Evolutionary conservation across 2,888 invertebrate species (phyloP).

Genomic region (Phyllotreta striolata): DNA sequence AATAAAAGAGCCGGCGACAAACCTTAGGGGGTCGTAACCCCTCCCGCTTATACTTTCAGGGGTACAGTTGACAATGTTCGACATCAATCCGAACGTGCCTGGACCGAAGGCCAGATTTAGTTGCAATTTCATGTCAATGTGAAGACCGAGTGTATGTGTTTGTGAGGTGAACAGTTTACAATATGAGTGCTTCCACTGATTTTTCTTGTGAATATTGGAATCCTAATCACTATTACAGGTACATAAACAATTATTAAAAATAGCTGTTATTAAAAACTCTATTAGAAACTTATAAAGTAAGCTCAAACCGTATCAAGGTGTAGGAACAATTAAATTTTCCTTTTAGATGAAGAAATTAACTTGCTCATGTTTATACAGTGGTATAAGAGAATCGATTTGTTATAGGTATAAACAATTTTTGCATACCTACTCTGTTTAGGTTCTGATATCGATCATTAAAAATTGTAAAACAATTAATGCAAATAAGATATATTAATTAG

Average conservation of each 20-base stretch:
- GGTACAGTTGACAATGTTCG: slow-evolving; percentile 61
- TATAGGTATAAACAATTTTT: too few relatives aligned
- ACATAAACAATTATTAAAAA: not conserved
- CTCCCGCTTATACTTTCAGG: slow-evolving; percentile 58
- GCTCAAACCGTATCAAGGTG: too few relatives aligned
- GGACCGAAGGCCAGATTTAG: slow-evolving; percentile 55
- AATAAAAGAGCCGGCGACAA: slow-evolving; percentile 61
- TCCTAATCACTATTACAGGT: slow-evolving; percentile 37
- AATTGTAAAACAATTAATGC: too few relatives aligned
- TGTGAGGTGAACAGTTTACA: slow-evolving; percentile 39
- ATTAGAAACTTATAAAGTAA: slow-evolving; percentile 8
- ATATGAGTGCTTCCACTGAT: slow-evolving; percentile 56
- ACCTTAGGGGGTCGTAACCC: slow-evolving; percentile 59
- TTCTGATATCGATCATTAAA: too few relatives aligned
- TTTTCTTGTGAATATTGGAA: slow-evolving; percentile 56
- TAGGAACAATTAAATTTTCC: too few relatives aligned
- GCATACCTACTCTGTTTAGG: too few relatives aligned
- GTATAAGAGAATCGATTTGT: too few relatives aligned
- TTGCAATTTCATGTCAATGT: slow-evolving; percentile 46
- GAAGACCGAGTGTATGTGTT: slow-evolving; percentile 23
- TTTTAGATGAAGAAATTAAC: too few relatives aligned
- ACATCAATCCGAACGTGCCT: slow-evolving; percentile 60
- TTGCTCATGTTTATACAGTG: too few relatives aligned
- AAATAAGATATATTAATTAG: too few relatives aligned
- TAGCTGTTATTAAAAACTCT: not conserved